phyloP scores from a whole-genome alignment of 2,797 vertebrate genomes.

The Enteromius radiatus region DNA sequence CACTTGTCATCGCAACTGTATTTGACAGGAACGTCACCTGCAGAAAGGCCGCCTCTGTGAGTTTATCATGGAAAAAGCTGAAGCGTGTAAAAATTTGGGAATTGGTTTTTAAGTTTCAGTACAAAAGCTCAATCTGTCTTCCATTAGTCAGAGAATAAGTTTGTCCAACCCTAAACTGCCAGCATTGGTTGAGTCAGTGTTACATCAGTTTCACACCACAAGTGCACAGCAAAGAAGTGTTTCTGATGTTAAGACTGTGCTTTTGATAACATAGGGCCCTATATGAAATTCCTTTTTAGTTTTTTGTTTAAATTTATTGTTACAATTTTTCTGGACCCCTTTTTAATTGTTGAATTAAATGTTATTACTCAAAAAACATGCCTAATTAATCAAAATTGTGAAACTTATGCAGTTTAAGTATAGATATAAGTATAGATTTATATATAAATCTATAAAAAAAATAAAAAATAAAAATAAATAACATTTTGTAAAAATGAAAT shows the following conservation, averaged over 20 bases:
- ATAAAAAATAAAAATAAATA: too few species aligned
- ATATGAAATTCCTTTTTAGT: too few species aligned
- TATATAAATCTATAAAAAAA: too few species aligned
- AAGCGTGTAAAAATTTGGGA: neutral
- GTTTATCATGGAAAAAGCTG: constrained; percentile 58
- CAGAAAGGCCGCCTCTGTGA: constrained; percentile 94
- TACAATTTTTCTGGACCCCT: neutral
- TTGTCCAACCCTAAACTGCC: neutral
- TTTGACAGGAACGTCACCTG: constrained; percentile 94
- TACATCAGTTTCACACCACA: neutral
- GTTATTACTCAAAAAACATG: neutral
- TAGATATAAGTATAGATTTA: too few species aligned
- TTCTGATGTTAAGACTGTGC: neutral
- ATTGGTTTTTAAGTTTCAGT: neutral
- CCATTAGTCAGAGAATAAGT: neutral
- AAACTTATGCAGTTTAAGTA: too few species aligned
- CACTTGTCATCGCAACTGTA: constrained; percentile 86
- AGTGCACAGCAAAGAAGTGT: neutral
- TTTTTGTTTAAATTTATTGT: neutral
- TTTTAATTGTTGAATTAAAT: neutral
- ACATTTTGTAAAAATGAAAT: too few species aligned
- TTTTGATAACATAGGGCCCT: neutral
- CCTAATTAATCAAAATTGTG: neutral
- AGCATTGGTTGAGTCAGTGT: neutral
- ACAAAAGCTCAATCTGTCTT: neutral